These are phyloP conservation scores for Eristalinus sepulchralis DNA, from an alignment of 2,888 invertebrate species.

Conservation along the genomic window DNA sequence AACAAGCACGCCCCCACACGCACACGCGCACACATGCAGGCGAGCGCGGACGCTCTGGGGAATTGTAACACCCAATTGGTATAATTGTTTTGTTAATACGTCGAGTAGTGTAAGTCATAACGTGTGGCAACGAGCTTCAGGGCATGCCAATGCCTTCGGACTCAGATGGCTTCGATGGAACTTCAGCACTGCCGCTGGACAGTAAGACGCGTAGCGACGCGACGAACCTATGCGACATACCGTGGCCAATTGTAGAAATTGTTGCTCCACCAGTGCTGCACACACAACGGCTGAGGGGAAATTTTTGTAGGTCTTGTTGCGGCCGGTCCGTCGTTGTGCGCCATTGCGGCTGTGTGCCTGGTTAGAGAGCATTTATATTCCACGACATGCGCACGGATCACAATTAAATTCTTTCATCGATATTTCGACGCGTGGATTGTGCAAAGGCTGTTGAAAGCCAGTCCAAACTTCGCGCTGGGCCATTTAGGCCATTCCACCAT, in stretches of 20 bases:
- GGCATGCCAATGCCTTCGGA: slow-evolving; percentile 30
- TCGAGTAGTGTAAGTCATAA: slow-evolving; percentile 55
- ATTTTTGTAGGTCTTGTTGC: slow-evolving; percentile 19
- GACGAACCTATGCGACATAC: background rate
- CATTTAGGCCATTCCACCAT: slow-evolving; percentile 10
- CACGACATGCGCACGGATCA: slow-evolving; percentile 61
- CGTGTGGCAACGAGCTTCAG: slow-evolving; percentile 45
- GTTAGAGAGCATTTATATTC: slow-evolving; percentile 34
- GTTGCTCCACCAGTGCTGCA: slow-evolving; percentile 26
- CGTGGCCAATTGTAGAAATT: slow-evolving; percentile 35
- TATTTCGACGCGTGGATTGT: slow-evolving; percentile 49
- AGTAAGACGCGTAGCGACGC: slow-evolving; percentile 9
- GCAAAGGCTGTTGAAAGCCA: slow-evolving; percentile 54
- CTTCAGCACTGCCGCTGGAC: slow-evolving; percentile 5
- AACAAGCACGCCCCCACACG: slow-evolving; percentile 13
- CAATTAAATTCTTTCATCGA: slow-evolving; percentile 63
- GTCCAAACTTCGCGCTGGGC: background rate
- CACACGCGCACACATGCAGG: background rate
- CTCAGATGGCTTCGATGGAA: slow-evolving; percentile 24
- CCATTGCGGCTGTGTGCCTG: background rate
- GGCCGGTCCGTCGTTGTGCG: background rate
- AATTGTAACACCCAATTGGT: slow-evolving; percentile 67
- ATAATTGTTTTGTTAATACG: slow-evolving; percentile 59
- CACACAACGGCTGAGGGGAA: slow-evolving; percentile 30
- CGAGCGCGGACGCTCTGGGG: slow-evolving; percentile 15